Evolutionary conservation across 2,888 invertebrate species (phyloP).

Genomic region (Tipula vernalis): DNA sequence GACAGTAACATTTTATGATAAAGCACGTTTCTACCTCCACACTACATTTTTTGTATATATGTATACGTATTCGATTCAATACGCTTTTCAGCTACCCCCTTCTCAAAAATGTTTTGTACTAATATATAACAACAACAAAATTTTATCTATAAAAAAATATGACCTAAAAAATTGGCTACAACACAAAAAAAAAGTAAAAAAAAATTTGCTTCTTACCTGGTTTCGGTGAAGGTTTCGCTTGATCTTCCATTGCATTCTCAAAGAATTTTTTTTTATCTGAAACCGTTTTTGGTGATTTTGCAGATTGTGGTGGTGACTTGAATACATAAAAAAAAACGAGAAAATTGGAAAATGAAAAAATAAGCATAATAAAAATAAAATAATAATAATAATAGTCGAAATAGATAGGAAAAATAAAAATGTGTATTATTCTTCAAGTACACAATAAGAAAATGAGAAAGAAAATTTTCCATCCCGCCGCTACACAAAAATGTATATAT

Average conservation of each 20-base stretch:
- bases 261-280: constrained; percentile 91
- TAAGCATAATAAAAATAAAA: not conserved
- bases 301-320: constrained; percentile 51
- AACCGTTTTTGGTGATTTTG: constrained; percentile 69
- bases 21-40: not conserved
- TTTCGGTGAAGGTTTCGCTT: constrained; percentile 72
- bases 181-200: constrained; percentile 6
- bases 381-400: not conserved
- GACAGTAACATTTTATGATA: not conserved
- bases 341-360: not conserved
- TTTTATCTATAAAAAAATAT: not conserved
- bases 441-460: not conserved
- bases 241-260: constrained; percentile 90
- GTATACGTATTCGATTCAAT: not conserved
- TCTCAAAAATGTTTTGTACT: not conserved
- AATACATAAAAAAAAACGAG: constrained; percentile 20
- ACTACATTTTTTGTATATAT: not conserved
- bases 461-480: not conserved
- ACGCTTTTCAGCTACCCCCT: not conserved
- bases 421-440: not conserved
- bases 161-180: not conserved
- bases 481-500: not conserved
- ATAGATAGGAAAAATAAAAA: not conserved
- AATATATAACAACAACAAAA: not conserved
- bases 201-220: constrained; percentile 44